Evolutionary conservation across 2,113 vertebrate species (phyloP).

Genomic region (Ammodytes dubius): DNA sequence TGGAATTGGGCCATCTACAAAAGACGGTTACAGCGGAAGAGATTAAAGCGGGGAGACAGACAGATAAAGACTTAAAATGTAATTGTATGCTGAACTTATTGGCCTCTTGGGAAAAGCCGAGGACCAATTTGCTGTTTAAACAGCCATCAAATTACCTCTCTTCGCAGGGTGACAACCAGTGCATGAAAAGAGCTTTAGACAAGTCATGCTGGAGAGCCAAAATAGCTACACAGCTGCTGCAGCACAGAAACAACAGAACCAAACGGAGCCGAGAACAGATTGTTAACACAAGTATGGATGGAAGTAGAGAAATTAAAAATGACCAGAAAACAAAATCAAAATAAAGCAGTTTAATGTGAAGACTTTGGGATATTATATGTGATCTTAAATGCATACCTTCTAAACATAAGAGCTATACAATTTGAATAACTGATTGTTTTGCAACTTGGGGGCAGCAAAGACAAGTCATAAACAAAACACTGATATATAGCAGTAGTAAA

Average conservation of each 20-base stretch:
- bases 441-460: neutral
- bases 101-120: constrained; percentile 70
- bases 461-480: neutral
- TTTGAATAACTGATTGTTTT: neutral
- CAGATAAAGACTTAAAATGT: constrained; percentile 61
- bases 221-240: constrained; percentile 43
- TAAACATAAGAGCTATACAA: neutral
- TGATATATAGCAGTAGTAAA: neutral
- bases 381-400: neutral
- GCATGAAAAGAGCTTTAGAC: constrained; percentile 69
- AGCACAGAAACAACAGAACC: constrained; percentile 21
- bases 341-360: neutral
- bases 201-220: constrained; percentile 56
- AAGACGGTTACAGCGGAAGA: constrained; percentile 53
- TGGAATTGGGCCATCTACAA: constrained; percentile 55
- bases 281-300: constrained; percentile 8
- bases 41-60: constrained; percentile 62
- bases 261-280: constrained; percentile 27
- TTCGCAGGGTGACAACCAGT: constrained; percentile 67
- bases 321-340: neutral
- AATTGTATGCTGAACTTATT: constrained; percentile 71
- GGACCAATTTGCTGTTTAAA: constrained; percentile 78
- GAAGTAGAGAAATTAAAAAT: neutral
- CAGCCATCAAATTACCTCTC: constrained; percentile 74
- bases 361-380: neutral